A percentile compares a stretch with the other conserved stretches of the same genome.
These are phyloP conservation scores for Epistrophe eligans DNA, from an alignment of 2,888 invertebrate genomes.

Conservation along the genomic window DNA sequence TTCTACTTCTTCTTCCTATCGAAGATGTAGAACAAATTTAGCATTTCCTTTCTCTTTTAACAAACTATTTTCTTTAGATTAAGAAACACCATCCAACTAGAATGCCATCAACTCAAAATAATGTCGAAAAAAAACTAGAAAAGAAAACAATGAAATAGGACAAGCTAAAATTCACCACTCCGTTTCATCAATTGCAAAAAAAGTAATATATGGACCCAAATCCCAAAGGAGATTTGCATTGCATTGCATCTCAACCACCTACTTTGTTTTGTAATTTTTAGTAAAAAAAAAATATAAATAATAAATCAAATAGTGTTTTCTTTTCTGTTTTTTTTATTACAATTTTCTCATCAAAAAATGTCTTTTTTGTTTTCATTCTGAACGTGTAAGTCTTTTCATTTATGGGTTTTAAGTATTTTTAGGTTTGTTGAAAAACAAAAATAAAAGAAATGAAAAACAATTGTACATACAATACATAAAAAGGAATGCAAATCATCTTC, in stretches of 20 bases:
- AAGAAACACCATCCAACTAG: neutral
- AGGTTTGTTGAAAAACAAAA: slow-evolving; percentile 45
- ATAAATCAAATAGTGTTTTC: slow-evolving; percentile 59
- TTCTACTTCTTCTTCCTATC: slow-evolving; percentile 43
- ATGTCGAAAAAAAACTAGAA: slow-evolving; percentile 20
- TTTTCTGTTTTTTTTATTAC: slow-evolving; percentile 75
- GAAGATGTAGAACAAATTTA: slow-evolving; percentile 46
- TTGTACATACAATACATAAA: slow-evolving; percentile 62
- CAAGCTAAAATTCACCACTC: neutral
- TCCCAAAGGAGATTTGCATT: neutral
- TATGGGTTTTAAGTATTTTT: slow-evolving; percentile 68
- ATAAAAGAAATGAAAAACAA: slow-evolving; percentile 66
- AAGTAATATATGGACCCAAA: neutral
- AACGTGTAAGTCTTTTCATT: slow-evolving; percentile 76
- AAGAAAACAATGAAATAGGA: slow-evolving; percentile 40
- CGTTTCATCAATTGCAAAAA: neutral
- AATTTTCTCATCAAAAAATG: slow-evolving; percentile 74
- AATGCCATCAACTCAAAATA: slow-evolving; percentile 36
- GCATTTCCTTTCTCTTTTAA: slow-evolving; percentile 45
- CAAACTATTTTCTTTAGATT: neutral
- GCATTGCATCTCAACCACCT: neutral
- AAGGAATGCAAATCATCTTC: slow-evolving; percentile 70
- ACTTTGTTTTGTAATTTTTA: slow-evolving; percentile 26
- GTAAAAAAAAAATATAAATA: slow-evolving; percentile 38
- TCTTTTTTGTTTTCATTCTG: slow-evolving; percentile 74